Percentiles rank a stretch among this genome's conserved stretches.
phyloP scores from a whole-genome alignment of 1,140 invertebrate species.

The Venustaconcha ellipsiformis region DNA sequence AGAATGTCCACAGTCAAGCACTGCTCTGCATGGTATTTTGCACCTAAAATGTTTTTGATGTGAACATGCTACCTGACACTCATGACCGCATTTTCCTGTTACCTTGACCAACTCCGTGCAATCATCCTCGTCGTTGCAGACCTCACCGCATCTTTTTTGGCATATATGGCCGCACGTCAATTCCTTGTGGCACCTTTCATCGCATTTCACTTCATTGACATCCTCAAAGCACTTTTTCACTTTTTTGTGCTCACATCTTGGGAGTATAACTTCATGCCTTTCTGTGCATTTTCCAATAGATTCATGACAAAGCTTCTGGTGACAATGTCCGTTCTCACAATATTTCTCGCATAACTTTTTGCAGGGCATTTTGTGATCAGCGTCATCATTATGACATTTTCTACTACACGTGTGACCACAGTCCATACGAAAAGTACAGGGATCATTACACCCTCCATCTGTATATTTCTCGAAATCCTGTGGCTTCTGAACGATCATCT shows the following conservation, averaged over 20 bases:
- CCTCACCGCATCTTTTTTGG: slow-evolving; percentile 44
- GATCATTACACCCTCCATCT: slow-evolving; percentile 51
- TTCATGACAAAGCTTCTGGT: slow-evolving; percentile 26
- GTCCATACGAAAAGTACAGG: slow-evolving; percentile 42
- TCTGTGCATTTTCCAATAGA: slow-evolving; percentile 23
- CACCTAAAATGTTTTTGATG: slow-evolving; percentile 22
- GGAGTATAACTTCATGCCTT: slow-evolving; percentile 19
- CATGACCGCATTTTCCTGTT: slow-evolving; percentile 58
- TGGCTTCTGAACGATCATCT: slow-evolving; percentile 31
- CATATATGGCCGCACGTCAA: slow-evolving; percentile 70
- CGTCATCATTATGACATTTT: slow-evolving; percentile 36
- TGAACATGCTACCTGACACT: slow-evolving; percentile 43
- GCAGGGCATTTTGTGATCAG: slow-evolving; percentile 32
- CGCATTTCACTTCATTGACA: slow-evolving; percentile 20
- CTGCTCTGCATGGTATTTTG: slow-evolving; percentile 45
- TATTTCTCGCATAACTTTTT: slow-evolving; percentile 37
- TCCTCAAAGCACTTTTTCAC: slow-evolving; percentile 24
- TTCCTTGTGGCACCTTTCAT: slow-evolving; percentile 15
- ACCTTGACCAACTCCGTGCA: slow-evolving; percentile 2
- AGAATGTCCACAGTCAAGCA: slow-evolving; percentile 35
- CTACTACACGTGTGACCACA: slow-evolving; percentile 50
- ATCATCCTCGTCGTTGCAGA: background rate
- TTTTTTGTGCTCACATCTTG: slow-evolving; percentile 29
- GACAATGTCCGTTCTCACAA: slow-evolving; percentile 33
- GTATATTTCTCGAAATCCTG: slow-evolving; percentile 54